Evolutionary conservation across 2,888 invertebrate species (phyloP), one percentile per base, ranked within the genome.

Genomic region (Ecdyonurus torrentis): DNA sequence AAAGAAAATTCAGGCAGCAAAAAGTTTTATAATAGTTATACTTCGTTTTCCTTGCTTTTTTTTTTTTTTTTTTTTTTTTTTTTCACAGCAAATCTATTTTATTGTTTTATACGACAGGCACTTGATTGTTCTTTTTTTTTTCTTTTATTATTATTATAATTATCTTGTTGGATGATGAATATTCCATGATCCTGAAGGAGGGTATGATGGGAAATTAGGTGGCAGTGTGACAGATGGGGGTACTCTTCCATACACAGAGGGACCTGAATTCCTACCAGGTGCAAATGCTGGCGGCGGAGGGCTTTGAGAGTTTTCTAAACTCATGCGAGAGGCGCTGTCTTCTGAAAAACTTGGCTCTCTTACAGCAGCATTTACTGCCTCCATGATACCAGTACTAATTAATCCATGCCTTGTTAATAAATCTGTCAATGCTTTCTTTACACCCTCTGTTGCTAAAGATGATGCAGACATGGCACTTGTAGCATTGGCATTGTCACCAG

Each of bases 371-470:
- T 5, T 5, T 37, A 15, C 7, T 5, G 37, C 7, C 37, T 37
- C 37, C 37, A 55, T 20, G 55, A 55, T 7, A 67, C 69, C 69
- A 66, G 70, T 71, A 61, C 72, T 72, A 64, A 72, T 65, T 15
- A 77, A 72, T 67, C 78, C 77, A 66, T 78, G 78, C 65, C 77
- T 74, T 25, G 74, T 74, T 70, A 80, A 73, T 65, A 80, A 71
- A 64, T 77, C 76, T 55, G 78, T 76, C 60, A 80, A 70, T 7
- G 79, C 77, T 52, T 74, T 75, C 63, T 78, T 76, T 52, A 79
- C 77, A 37, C 77, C 78, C 50, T 74, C 71, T 1, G 77, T 76
- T 18, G 77, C 77, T 52, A 76, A 65, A 60, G 74, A 72, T 10
- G 74, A 73, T 5, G 74, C 72, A 71, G 73, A 72, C 53, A 61